These are phyloP conservation scores for Cacoxenus indagator DNA, from an alignment of 2,888 invertebrate species.

Conservation along the genomic window DNA sequence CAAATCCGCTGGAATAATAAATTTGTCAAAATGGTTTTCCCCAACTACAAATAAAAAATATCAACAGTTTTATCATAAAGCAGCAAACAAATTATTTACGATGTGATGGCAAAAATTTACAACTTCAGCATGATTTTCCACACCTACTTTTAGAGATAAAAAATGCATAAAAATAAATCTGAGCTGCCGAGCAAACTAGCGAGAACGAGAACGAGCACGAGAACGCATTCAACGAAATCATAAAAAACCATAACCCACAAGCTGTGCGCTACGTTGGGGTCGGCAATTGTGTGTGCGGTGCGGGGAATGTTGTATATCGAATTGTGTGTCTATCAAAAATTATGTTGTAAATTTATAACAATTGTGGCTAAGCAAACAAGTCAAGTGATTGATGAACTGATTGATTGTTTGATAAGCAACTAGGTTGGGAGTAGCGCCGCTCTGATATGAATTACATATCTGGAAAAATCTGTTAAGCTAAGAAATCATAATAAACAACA, in stretches of 20 bases:
- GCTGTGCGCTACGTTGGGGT: too few relatives aligned
- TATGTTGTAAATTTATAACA: constrained; percentile 62
- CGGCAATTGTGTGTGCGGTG: too few relatives aligned
- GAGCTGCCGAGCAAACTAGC: not conserved
- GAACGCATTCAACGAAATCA: not conserved
- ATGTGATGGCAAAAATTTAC: not conserved
- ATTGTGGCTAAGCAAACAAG: constrained; percentile 43
- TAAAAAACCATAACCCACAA: not conserved
- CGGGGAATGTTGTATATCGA: not conserved
- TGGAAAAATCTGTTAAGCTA: not conserved
- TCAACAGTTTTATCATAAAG: not conserved
- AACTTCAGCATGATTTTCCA: not conserved
- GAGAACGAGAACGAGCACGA: not conserved
- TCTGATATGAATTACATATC: not conserved
- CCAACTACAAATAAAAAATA: not conserved
- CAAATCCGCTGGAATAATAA: not conserved
- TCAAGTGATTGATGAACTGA: constrained; percentile 51
- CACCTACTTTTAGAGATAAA: not conserved
- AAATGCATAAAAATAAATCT: not conserved
- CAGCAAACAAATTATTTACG: not conserved
- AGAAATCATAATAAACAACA: not conserved
- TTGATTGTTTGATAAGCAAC: not conserved
- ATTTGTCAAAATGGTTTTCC: not conserved
- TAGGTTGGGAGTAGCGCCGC: not conserved
- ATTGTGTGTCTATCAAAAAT: constrained; percentile 39